Base-by-base conservation (phyloP, 1,140 invertebrate species). In the Lasioglossum baleicum region DNA sequence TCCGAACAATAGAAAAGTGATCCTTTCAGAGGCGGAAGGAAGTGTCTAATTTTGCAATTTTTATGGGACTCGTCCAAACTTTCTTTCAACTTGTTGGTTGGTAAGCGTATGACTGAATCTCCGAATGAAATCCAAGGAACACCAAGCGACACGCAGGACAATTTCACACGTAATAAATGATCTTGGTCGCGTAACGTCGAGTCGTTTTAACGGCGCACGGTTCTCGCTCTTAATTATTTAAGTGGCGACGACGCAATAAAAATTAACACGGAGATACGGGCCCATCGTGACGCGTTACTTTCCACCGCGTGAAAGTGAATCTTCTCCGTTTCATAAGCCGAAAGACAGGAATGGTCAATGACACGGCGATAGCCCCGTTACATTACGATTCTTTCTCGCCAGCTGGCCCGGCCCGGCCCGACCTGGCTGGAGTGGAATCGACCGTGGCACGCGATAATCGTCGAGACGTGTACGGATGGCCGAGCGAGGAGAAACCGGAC, bases 231-330 rank as follows among this genome's bases (percentile, higher is more conserved):
- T 85, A 79, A 82, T 85, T 84, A 75, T 79, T 71, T 66, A 61
- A 11, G 26, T 51, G 44, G 53, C 51, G 22, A 35, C 35, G 53
- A 1, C 63, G 63, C 66, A 78, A 74, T 40, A 77, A 79, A 82
- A 82, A 79, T 85, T 67, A 81, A 82, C 15, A 17, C 51, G 13
- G 20, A 75, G 83, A 82, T 82, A 85, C 15, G 40, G 35, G 82
- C 82, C 83, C 35, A 26, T 40, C 56, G 72, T 53, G 56, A 69
- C 78, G 70, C 69, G 73, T 83, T 53, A 75, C 63, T 85, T 79
- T 82, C 83, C 63, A 85, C 58, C 80, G 63, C 75, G 83, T 69
- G 83, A 85, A 85, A 85, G 84, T 67, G 84, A 85, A 84, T 82
- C 71, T 51, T 67, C 15, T 17, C 56, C 22, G 56, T 85, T 75